Evolutionary conservation across 2,888 invertebrate species (phyloP).

Genomic region (Pedicia rivosa): DNA sequence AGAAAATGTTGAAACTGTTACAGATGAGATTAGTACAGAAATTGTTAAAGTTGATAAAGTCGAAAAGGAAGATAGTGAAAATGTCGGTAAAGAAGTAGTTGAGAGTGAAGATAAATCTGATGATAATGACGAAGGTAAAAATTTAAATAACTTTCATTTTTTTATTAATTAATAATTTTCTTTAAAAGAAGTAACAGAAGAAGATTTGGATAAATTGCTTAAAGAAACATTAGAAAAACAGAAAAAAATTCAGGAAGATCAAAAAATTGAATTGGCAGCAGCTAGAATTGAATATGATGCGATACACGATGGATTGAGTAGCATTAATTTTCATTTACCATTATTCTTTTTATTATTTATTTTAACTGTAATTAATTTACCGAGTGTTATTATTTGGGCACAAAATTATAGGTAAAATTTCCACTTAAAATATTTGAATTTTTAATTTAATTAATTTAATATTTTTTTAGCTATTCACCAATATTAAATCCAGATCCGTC

Average conservation of each 20-base stretch:
- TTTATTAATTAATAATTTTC: neutral
- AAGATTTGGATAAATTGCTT: conserved; percentile 7
- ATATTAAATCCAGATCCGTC: conserved; percentile 46
- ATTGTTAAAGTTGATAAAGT: neutral
- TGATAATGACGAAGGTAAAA: neutral
- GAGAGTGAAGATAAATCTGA: neutral
- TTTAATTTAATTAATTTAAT: neutral
- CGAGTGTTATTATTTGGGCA: conserved; percentile 63
- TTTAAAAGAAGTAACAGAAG: too few species aligned
- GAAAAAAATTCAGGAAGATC: conserved; percentile 12
- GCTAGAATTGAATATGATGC: conserved; percentile 16
- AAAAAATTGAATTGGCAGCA: conserved; percentile 13
- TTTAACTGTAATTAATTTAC: conserved; percentile 49
- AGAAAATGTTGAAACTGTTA: neutral
- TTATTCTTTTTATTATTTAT: conserved; percentile 51
- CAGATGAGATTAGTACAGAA: neutral
- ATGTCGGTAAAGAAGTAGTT: neutral
- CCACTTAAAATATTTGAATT: neutral
- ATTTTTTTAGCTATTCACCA: conserved; percentile 19
- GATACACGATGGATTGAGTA: conserved; percentile 24
- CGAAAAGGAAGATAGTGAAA: neutral
- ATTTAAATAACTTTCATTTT: neutral
- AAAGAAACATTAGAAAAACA: conserved; percentile 9
- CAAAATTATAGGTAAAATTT: conserved; percentile 54
- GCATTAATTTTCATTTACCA: conserved; percentile 56